Conservation (phyloP, 2,888 invertebrate genomes). For the Xanthorhoe designata region DNA sequence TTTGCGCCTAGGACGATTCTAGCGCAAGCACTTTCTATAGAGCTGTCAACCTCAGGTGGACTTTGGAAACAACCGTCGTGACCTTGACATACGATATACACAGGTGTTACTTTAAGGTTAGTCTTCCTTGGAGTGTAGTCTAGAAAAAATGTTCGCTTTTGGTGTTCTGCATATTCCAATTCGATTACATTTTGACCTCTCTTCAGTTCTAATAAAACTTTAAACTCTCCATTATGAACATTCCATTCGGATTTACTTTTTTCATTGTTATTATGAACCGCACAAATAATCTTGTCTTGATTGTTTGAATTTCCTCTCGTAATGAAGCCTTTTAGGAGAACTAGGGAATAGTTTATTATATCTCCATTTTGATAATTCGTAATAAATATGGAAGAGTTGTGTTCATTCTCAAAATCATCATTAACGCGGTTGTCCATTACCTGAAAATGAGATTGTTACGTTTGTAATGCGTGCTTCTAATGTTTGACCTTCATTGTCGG, state of each 20-base stretch:
- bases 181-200: slow-evolving; percentile 87
- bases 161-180: slow-evolving; percentile 83
- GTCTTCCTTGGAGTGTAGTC: slow-evolving; percentile 86
- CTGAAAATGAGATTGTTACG: slow-evolving; percentile 68
- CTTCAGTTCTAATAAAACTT: slow-evolving; percentile 87
- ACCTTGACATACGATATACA: slow-evolving; percentile 93
- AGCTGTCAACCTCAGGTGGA: slow-evolving; percentile 86
- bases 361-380: slow-evolving; percentile 88
- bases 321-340: slow-evolving; percentile 86
- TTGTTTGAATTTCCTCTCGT: slow-evolving; percentile 74
- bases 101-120: slow-evolving; percentile 89
- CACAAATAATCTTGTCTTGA: slow-evolving; percentile 74
- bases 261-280: slow-evolving; percentile 69
- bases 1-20: slow-evolving; percentile 91
- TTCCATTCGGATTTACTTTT: slow-evolving; percentile 85
- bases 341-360: slow-evolving; percentile 85
- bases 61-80: slow-evolving; percentile 93
- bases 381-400: slow-evolving; percentile 77
- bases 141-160: slow-evolving; percentile 76
- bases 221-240: slow-evolving; percentile 88
- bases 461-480: slow-evolving; percentile 47
- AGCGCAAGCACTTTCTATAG: slow-evolving; percentile 89
- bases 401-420: slow-evolving; percentile 76
- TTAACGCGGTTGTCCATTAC: slow-evolving; percentile 81
- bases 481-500: slow-evolving; percentile 56